Conservation (phyloP, 2,888 invertebrate species). For the Lepidocyrtoides sp. region DNA sequence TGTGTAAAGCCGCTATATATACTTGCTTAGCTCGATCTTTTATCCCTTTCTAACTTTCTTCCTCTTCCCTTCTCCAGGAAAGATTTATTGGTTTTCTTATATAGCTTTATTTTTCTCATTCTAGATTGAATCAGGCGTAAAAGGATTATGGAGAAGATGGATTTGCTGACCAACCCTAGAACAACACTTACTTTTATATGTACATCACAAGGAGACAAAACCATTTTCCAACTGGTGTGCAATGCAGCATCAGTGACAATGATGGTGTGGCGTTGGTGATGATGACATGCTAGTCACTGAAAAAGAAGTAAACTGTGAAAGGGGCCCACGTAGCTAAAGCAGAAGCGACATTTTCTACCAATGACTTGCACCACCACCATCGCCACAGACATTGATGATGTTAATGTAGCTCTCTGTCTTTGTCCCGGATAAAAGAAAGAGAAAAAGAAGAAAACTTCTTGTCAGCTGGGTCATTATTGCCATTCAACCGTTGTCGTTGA, state of each 20-base stretch:
- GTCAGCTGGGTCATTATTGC: conserved; percentile 77
- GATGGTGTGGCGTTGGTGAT: conserved; percentile 25
- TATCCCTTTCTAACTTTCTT: too few relatives aligned
- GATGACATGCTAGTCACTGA: conserved; percentile 41
- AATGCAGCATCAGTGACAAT: conserved; percentile 33
- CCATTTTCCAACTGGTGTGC: conserved; percentile 43
- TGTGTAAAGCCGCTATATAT: conserved; percentile 11
- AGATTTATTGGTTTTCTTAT: conserved; percentile 79
- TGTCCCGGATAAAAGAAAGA: conserved; percentile 10
- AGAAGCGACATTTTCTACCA: conserved; percentile 48
- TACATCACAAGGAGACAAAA: conserved; percentile 15
- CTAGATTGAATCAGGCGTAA: conserved; percentile 80
- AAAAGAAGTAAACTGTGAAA: background rate
- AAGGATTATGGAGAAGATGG: conserved; percentile 79
- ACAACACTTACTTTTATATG: conserved; percentile 52
- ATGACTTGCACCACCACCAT: conserved; percentile 16
- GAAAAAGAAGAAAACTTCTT: conserved; percentile 72
- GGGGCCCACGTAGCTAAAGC: background rate
- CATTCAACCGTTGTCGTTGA: conserved; percentile 74
- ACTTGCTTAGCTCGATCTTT: background rate
- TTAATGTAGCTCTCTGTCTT: conserved; percentile 64
- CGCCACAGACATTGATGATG: too few relatives aligned
- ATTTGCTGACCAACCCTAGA: conserved; percentile 77
- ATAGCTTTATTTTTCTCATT: conserved; percentile 79
- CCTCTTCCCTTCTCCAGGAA: conserved; percentile 38